A percentile compares a stretch with the other conserved stretches of the same genome.
Evolutionary conservation across 2,888 invertebrate species (phyloP).

Genomic region (Mactromeris polynyma): DNA sequence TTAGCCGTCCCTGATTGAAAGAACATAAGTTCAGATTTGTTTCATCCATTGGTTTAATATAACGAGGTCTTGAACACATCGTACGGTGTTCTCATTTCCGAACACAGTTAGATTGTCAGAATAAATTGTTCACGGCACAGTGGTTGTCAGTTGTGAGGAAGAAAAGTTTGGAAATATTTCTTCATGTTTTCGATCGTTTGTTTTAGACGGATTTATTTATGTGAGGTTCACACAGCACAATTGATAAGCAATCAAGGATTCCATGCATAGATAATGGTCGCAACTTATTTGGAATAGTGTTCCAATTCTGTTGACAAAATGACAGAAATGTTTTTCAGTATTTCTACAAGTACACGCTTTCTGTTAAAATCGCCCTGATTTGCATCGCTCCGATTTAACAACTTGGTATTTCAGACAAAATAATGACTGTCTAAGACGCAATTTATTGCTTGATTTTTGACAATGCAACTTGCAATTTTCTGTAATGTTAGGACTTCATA

Average conservation of each 20-base stretch:
- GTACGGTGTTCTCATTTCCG: not conserved
- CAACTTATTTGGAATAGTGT: not conserved
- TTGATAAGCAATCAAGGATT: slow-evolving; percentile 2
- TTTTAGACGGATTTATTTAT: not conserved
- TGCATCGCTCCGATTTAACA: not conserved
- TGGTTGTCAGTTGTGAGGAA: not conserved
- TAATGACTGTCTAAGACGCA: no score
- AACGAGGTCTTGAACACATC: not conserved
- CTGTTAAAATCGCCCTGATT: not conserved
- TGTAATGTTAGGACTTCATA: no score
- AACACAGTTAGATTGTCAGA: not conserved
- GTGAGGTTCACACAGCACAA: not conserved
- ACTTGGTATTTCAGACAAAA: not conserved
- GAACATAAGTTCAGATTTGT: not conserved
- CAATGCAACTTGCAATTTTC: no score
- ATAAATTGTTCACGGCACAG: not conserved
- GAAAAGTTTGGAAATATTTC: not conserved
- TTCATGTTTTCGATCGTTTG: not conserved
- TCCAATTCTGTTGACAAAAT: not conserved
- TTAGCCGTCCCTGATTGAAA: not conserved
- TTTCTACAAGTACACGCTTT: not conserved
- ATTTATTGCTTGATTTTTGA: no score
- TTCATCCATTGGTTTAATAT: not conserved
- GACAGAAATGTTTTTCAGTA: not conserved
- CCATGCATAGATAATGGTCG: slow-evolving; percentile 5